Evolutionary conservation across 2,797 vertebrate species (phyloP).

Genomic region (Arnoldichthys spilopterus): DNA sequence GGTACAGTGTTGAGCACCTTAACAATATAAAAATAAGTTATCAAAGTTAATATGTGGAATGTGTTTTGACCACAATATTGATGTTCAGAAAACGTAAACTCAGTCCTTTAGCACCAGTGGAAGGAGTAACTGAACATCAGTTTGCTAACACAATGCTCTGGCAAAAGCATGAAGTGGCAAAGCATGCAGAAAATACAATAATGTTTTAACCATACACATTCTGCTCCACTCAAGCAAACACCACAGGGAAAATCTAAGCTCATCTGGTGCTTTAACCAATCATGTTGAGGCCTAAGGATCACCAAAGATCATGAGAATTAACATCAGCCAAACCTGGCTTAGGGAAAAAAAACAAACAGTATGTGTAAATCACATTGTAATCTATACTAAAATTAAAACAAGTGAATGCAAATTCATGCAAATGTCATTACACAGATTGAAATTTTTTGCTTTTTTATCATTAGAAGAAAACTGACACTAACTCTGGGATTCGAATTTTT

Average conservation of each 20-base stretch:
- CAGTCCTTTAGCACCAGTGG: slow-evolving; percentile 33
- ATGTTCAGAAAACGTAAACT: slow-evolving; percentile 9
- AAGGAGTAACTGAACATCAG: not conserved
- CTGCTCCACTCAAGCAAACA: not conserved
- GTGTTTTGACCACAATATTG: not conserved
- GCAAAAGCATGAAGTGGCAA: not conserved
- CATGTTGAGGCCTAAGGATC: not conserved
- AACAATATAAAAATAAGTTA: not conserved
- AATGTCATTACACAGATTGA: not conserved
- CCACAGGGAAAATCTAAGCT: not conserved
- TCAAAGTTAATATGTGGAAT: not conserved
- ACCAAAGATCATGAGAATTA: not conserved
- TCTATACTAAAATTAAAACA: not conserved
- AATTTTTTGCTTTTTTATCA: not conserved
- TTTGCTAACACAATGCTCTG: not conserved
- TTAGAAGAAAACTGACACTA: not conserved
- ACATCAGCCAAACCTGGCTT: not conserved
- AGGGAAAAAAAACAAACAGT: not conserved
- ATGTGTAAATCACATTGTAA: not conserved
- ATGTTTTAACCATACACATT: not conserved
- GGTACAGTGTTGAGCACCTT: slow-evolving; percentile 9
- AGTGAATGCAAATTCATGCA: not conserved
- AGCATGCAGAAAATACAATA: not conserved
- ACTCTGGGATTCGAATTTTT: not conserved
- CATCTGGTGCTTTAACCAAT: not conserved